Evolutionary conservation across 2,888 invertebrate species (phyloP), one percentile per base, ranked within the genome.

Genomic region (Eustalomyia histrio): DNA sequence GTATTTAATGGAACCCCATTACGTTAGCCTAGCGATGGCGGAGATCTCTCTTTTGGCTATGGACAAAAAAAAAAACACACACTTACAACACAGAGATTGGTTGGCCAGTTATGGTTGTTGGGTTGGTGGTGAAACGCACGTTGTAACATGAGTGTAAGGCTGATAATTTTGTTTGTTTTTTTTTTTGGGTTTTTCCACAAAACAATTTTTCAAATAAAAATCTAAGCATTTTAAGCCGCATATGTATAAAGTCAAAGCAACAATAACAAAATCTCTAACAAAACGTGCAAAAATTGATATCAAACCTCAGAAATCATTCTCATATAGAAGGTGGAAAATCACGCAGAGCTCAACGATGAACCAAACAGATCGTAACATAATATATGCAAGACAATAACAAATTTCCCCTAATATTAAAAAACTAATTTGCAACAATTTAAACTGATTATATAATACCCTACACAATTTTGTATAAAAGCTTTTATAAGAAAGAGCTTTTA

Each of bases 1-100:
- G 78, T 78, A 78, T 78, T 81, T 81, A 81, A 81, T 81, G 78
- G 81, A 65, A 81, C 74, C 81, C 81, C 81, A 81, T 81, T 81
- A 82, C 60, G 75, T 71, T 73, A 7, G 68, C 50, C 50, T 50
- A 79, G 79, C 79, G 68, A 82, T 79, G 79, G 72, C 75, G 82
- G 79, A 76, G 79, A 79, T 79, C 64, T 79, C 64, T 67, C 58
- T 35, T 55, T 61, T 53, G 57, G 50, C 67, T 58, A 35, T 8
- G n/a, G 16, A 50, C 7, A n/a, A 10, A 43, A 35, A 7, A 24
- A 47, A 7, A n/a, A 24, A 24, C 16, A 24, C 18, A 10, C 0
- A 24, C 16, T n/a, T 12, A 10, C 0, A 63, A 29, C n/a, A 47
- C 43, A 29, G 63, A 47, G 64, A 17, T 17, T 35, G 35, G 39